Conservation (phyloP, 2,113 vertebrate species). For the Cryptomyrus ogoouensis region DNA sequence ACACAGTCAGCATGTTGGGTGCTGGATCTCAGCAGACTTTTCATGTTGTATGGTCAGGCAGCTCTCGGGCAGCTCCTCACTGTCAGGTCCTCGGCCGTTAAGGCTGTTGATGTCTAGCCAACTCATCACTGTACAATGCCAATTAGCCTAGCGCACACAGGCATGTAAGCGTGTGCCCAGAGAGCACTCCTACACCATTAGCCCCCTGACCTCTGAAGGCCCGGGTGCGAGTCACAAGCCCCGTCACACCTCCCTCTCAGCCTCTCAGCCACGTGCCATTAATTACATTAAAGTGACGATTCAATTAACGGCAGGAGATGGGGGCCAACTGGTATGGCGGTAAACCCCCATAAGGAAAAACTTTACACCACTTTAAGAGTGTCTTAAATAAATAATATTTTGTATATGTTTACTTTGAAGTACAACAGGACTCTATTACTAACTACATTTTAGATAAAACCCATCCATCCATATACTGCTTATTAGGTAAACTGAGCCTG, state of each 20-base stretch:
- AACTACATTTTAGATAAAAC: background rate
- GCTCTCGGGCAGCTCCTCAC: slow-evolving; percentile 42
- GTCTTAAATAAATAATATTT: background rate
- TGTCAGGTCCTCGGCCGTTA: slow-evolving; percentile 45
- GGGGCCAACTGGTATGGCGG: background rate
- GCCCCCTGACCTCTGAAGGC: background rate
- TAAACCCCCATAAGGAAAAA: background rate
- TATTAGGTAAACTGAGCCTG: background rate
- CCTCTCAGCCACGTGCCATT: background rate
- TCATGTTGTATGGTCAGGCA: background rate
- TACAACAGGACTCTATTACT: background rate
- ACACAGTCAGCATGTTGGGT: background rate
- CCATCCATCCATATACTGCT: background rate
- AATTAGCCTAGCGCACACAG: slow-evolving; percentile 38
- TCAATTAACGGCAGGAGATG: background rate
- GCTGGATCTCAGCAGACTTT: background rate
- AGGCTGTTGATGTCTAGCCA: slow-evolving; percentile 54
- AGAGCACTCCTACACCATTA: background rate
- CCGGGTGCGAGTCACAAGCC: background rate
- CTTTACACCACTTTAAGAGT: background rate
- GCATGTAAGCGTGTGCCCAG: background rate
- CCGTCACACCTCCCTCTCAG: background rate
- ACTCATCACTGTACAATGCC: slow-evolving; percentile 50
- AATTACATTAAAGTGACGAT: background rate
- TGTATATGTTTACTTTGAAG: background rate